These are phyloP conservation scores for Euborellia annulipes DNA, from an alignment of 1,140 invertebrate species.

Conservation along the genomic window DNA sequence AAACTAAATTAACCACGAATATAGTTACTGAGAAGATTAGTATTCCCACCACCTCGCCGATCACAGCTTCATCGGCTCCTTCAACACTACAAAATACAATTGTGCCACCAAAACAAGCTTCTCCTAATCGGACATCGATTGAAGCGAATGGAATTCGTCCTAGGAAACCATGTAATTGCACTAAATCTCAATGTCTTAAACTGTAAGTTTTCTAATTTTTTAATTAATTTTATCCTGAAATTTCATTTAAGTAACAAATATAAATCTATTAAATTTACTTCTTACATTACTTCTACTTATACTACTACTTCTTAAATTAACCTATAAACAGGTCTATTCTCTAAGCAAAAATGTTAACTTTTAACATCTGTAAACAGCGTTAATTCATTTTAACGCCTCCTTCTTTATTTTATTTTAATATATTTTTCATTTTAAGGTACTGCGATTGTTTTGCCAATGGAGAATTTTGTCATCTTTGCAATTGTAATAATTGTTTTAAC, in stretches of 20 bases:
- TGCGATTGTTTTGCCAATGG: slow-evolving; percentile 99
- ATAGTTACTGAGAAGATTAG: not conserved
- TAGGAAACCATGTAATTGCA: slow-evolving; percentile 95
- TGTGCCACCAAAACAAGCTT: slow-evolving; percentile 4
- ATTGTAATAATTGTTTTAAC: slow-evolving; percentile 96
- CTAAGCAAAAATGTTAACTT: too few relatives aligned
- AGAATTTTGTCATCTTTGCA: slow-evolving; percentile 96
- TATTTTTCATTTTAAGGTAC: slow-evolving; percentile 41
- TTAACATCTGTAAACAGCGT: too few relatives aligned
- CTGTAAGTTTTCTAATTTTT: slow-evolving; percentile 47
- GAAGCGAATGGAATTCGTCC: slow-evolving; percentile 52
- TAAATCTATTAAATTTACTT: not conserved
- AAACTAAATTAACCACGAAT: slow-evolving; percentile 1
- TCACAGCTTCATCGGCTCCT: not conserved
- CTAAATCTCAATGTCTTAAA: slow-evolving; percentile 97
- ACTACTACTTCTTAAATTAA: too few relatives aligned
- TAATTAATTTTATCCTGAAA: slow-evolving; percentile 20
- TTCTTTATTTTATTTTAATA: not conserved
- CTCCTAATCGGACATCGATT: slow-evolving; percentile 10
- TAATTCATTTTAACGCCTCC: too few relatives aligned
- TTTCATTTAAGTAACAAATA: slow-evolving; percentile 11
- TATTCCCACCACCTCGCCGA: not conserved
- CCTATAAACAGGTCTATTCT: too few relatives aligned
- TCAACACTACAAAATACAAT: slow-evolving; percentile 2
- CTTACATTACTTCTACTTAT: slow-evolving; percentile 2